These are phyloP conservation scores for Dione vanillae DNA, from an alignment of 2,888 invertebrate genomes.

Conservation along the genomic window DNA sequence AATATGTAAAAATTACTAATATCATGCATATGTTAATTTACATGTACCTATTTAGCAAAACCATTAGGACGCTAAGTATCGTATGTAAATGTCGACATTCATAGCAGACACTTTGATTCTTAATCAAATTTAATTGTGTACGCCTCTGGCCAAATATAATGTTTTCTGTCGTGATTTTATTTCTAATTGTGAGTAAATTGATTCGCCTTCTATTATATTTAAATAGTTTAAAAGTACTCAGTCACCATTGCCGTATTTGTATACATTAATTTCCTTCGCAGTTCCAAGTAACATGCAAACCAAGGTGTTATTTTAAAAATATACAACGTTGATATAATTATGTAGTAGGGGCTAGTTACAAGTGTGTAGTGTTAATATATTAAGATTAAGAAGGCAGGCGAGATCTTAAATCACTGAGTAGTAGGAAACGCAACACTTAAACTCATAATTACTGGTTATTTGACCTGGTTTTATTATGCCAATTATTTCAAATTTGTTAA, in stretches of 20 bases:
- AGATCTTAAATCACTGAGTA: constrained; percentile 44
- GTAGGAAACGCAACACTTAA: constrained; percentile 43
- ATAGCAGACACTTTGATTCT: constrained; percentile 47
- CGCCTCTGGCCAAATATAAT: constrained; percentile 49
- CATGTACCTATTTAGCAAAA: constrained; percentile 35
- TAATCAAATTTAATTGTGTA: constrained; percentile 51
- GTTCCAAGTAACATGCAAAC: background rate
- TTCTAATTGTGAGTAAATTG: constrained; percentile 35
- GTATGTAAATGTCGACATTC: constrained; percentile 51
- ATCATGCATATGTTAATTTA: background rate
- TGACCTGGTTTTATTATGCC: constrained; percentile 41
- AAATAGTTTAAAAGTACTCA: background rate
- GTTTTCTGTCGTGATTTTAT: constrained; percentile 33
- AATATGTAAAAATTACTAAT: background rate
- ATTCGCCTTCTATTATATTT: constrained; percentile 15
- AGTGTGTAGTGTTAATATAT: constrained; percentile 38
- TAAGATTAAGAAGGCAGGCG: constrained; percentile 44
- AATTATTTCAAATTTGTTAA: constrained; percentile 35
- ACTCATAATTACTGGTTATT: constrained; percentile 40
- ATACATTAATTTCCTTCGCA: background rate
- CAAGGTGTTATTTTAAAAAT: background rate
- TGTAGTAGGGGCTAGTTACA: constrained; percentile 12
- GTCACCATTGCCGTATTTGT: constrained; percentile 18
- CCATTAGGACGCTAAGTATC: constrained; percentile 40
- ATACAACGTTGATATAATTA: background rate